phyloP scores from a whole-genome alignment of 2,888 invertebrate genomes.

The Eupithecia tripunctaria region DNA sequence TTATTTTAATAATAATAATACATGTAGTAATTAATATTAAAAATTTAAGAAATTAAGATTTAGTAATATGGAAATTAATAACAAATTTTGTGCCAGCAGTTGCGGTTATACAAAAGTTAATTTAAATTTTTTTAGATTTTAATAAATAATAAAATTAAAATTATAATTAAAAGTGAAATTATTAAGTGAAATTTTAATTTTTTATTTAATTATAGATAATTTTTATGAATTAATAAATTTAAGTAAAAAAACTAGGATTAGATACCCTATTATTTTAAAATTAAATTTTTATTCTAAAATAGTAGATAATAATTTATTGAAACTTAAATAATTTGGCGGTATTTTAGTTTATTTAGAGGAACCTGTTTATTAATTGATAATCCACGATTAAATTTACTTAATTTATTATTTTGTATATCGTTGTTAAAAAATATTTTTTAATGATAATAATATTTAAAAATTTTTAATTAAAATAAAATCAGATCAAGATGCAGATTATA shows the following conservation, averaged over 20 bases:
- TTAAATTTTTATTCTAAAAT: constrained; percentile 76
- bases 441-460: constrained; percentile 74
- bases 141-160: constrained; percentile 60
- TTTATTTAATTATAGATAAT: constrained; percentile 62
- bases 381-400: constrained; percentile 85
- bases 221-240: constrained; percentile 74
- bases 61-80: constrained; percentile 84
- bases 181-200: constrained; percentile 86
- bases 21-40: constrained; percentile 80
- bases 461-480: constrained; percentile 81
- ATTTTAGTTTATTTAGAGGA: constrained; percentile 89
- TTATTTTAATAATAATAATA: constrained; percentile 66
- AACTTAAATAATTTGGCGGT: constrained; percentile 89
- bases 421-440: constrained; percentile 78
- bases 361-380: constrained; percentile 88
- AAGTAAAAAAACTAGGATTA: constrained; percentile 86
- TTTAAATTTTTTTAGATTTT: constrained; percentile 81
- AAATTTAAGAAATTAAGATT: constrained; percentile 86
- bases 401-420: constrained; percentile 77
- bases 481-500: constrained; percentile 90
- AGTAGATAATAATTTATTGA: constrained; percentile 85
- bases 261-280: constrained; percentile 88
- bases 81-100: constrained; percentile 88
- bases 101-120: constrained; percentile 87
- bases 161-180: constrained; percentile 70